These are phyloP conservation scores for Poeciliopsis paucimaculata DNA, from an alignment of 2,797 vertebrate genomes.

Conservation along the genomic window DNA sequence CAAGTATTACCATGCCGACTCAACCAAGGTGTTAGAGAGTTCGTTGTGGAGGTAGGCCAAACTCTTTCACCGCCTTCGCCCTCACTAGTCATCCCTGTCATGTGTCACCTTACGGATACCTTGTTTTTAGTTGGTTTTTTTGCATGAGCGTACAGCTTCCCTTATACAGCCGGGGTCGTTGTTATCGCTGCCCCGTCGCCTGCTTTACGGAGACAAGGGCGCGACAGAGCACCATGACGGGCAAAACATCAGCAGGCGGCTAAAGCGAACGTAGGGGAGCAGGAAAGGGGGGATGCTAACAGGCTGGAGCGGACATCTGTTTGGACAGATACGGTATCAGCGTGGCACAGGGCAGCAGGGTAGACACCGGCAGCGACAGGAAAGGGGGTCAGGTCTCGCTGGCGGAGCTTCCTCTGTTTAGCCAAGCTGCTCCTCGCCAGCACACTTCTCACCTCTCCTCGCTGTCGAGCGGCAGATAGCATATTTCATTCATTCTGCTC, in stretches of 20 bases:
- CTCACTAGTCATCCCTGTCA: constrained; percentile 33
- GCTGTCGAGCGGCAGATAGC: constrained; percentile 23
- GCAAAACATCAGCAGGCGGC: constrained; percentile 64
- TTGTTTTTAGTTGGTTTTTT: not conserved
- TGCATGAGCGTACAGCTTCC: constrained; percentile 15
- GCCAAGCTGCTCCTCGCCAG: constrained; percentile 39
- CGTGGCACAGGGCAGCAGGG: constrained; percentile 57
- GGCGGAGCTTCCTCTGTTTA: constrained; percentile 49
- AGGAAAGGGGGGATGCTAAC: constrained; percentile 28
- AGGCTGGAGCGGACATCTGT: constrained; percentile 68
- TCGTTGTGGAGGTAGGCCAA: constrained; percentile 93
- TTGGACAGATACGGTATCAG: constrained; percentile 74
- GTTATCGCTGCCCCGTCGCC: constrained; percentile 24
- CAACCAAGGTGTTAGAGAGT: constrained; percentile 96
- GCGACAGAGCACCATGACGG: constrained; percentile 25
- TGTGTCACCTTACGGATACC: constrained; percentile 8
- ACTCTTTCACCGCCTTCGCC: constrained; percentile 19
- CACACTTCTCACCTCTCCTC: constrained; percentile 41
- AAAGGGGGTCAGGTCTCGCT: constrained; percentile 59
- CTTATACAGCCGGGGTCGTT: constrained; percentile 15
- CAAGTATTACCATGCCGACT: constrained; percentile 96
- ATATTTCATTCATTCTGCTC: constrained; percentile 27
- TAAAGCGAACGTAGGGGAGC: constrained; percentile 23
- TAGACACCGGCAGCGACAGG: constrained; percentile 46
- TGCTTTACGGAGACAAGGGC: constrained; percentile 46